Evolutionary conservation across 1,140 invertebrate species (phyloP).

Genomic region (Mizuhopecten yessoensis): DNA sequence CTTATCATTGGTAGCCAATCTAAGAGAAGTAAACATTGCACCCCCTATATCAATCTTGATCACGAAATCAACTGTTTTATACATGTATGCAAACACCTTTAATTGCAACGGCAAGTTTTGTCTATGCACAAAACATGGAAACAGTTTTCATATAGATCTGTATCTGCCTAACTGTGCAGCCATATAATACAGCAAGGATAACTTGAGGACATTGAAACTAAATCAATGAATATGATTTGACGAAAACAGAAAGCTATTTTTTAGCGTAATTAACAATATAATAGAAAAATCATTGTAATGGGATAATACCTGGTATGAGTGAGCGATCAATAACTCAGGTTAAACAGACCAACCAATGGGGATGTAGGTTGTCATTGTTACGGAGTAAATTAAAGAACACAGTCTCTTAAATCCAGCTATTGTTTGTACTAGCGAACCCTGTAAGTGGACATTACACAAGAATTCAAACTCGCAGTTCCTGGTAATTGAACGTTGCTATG

Average conservation of each 20-base stretch:
- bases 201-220: background rate
- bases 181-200: background rate
- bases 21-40: background rate
- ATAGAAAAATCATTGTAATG: background rate
- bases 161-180: background rate
- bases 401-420: background rate
- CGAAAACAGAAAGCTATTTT: conserved; percentile 2
- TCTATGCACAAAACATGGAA: too few relatives aligned
- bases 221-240: background rate
- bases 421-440: background rate
- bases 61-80: too few relatives aligned
- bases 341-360: background rate
- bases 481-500: background rate
- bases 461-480: background rate
- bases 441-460: background rate
- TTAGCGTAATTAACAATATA: background rate
- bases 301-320: background rate
- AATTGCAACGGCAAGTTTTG: background rate
- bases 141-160: too few relatives aligned
- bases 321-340: background rate
- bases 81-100: background rate
- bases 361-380: background rate
- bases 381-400: background rate
- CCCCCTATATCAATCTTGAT: background rate
- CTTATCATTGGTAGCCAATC: background rate